phyloP scores from a whole-genome alignment of 1,140 invertebrate genomes.

The Drosophila teissieri region DNA sequence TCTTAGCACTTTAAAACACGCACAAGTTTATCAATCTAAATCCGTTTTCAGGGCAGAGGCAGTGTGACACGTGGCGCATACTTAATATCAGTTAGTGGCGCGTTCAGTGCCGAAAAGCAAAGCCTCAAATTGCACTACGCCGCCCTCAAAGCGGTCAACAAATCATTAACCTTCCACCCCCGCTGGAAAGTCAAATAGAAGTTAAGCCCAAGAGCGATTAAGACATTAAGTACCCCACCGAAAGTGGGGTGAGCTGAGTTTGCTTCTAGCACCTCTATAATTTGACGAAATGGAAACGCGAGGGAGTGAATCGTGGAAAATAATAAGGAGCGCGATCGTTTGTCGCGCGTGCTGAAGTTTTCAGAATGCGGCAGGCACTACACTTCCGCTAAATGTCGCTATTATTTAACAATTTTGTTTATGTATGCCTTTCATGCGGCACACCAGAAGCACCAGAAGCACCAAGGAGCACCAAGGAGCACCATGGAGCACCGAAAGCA shows the following conservation, averaged over 20 bases:
- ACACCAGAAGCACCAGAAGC: neutral
- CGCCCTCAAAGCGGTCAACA: slow-evolving; percentile 22
- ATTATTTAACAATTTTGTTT: slow-evolving; percentile 82
- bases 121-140: slow-evolving; percentile 31
- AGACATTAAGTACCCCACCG: slow-evolving; percentile 62
- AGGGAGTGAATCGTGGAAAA: slow-evolving; percentile 28
- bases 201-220: slow-evolving; percentile 48
- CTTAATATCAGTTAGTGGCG: slow-evolving; percentile 59
- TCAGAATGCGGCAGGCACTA: slow-evolving; percentile 65
- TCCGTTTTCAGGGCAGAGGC: slow-evolving; percentile 16
- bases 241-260: slow-evolving; percentile 16
- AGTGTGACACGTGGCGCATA: slow-evolving; percentile 53
- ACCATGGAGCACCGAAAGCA: too few relatives aligned
- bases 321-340: slow-evolving; percentile 54
- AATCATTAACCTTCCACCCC: slow-evolving; percentile 37
- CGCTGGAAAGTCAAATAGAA: slow-evolving; percentile 29
- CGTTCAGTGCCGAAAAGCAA: slow-evolving; percentile 55
- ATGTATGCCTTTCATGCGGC: slow-evolving; percentile 55
- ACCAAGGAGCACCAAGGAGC: too few relatives aligned
- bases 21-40: slow-evolving; percentile 37
- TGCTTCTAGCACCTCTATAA: slow-evolving; percentile 63
- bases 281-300: slow-evolving; percentile 56
- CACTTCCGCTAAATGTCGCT: slow-evolving; percentile 80
- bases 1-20: slow-evolving; percentile 1
- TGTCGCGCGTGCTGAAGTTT: slow-evolving; percentile 66